Evolutionary conservation across 2,888 invertebrate genomes (phyloP), one percentile per base, ranked within the genome.

Genomic region (Scotopteryx bipunctaria): DNA sequence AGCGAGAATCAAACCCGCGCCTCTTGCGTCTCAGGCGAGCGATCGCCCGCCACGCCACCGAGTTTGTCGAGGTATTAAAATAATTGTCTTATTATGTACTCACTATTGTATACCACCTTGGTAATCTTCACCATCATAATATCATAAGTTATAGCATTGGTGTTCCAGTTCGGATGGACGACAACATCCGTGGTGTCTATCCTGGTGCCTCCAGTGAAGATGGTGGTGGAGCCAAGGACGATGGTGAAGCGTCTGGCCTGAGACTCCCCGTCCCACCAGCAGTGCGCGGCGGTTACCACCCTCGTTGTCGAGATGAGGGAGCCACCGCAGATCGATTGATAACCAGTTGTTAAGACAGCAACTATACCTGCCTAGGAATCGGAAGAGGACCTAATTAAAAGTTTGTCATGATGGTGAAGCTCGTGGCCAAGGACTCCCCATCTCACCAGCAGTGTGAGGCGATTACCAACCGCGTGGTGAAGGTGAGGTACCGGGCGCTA

Each of bases 261-360:
- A 46, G 56, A 77, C 42, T 71, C 55, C 0, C 88, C 89, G 3
- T 88, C 89, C 69, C 73, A 83, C 88, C 87, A 89, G 66, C 88
- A 88, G 43, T 89, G 88, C 0, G 86, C 88, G 0, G 88, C 89
- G 0, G 87, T 86, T 0, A 89, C 62, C 5, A 87, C 74, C 4
- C 81, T 63, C 0, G 71, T 84, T 27, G 64, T 63, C 2, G 87
- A 86, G 16, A 88, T 54, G 2, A 89, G 67, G 1, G 85, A 73
- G 0, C 88, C 88, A 0, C 88, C 87, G 16, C 89, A 89, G 5
- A 88, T 59, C 2, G 89, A 88, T 0, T 77, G 73, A 68, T 66
- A 72, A 0, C 84, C 81, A 0, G 74, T 71, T 0, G 75, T 80
- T 0, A 89, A 56, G 0, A 65, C 74, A 0, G 76, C 68, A 13